Evolutionary conservation across 2,113 vertebrate species (phyloP), one percentile per base, ranked within the genome.

Genomic region (Epinephelus moara): DNA sequence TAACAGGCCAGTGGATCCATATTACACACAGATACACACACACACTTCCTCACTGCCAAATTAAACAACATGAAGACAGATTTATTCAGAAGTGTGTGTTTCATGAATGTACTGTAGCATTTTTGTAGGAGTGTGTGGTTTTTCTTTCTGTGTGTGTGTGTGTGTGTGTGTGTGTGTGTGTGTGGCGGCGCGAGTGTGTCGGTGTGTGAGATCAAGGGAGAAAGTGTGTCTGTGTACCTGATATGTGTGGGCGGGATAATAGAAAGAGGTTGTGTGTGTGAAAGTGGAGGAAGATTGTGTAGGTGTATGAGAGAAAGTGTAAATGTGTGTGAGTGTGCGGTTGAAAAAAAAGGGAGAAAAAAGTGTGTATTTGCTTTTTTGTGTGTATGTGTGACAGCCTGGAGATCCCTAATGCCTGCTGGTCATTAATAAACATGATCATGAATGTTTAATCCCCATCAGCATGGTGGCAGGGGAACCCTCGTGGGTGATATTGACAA

Each of bases 391-490:
- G 78, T 21, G 56, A 86, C 78, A 87, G 83, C 57, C 56, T 25
- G 75, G 85, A 81, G 84, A 89, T 71, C 78, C 87, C 88, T 86
- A 78, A 85, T 86, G 93, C 90, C 94, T 91, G 85, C 90, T 82
- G 90, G 86, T 91, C 94, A 94, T 94, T 94, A 95, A 95, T 94
- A 95, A 94, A 93, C 93, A 94, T 94, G 87, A 92, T 94, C 93
- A 94, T 95, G 91, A 95, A 95, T 95, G 87, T 94, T 95, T 95
- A 92, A 95, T 93, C 77, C 63, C 59, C 25, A 73, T 91, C 92
- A 92, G 89, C 52, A 45, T 85, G 88, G 61, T 49, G 75, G 78
- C 87, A 85, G 66, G 80, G 84, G 84, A 90, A 81, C 71, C 70
- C 69, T 91, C 30, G 13, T 79, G 81, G 78, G 89, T 56, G 86